Evolutionary conservation across 2,888 invertebrate species (phyloP).

Genomic region (Dolichomitus sp.): DNA sequence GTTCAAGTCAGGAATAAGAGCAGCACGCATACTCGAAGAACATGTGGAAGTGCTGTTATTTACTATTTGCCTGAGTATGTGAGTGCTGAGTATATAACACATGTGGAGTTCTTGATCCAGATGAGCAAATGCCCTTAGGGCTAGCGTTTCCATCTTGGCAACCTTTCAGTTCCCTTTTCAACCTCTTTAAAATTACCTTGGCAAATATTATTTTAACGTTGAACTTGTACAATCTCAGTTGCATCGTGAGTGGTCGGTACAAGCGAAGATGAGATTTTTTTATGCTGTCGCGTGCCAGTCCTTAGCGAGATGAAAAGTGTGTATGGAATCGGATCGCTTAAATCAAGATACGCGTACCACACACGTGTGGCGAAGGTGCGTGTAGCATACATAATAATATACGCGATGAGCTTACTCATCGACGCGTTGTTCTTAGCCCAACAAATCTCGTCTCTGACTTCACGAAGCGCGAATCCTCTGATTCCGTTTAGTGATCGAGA

Average conservation of each 20-base stretch:
- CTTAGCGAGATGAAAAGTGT: slow-evolving; percentile 29
- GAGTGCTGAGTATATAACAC: not conserved
- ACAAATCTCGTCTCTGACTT: slow-evolving; percentile 19
- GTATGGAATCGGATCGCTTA: slow-evolving; percentile 15
- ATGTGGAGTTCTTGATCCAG: slow-evolving; percentile 1
- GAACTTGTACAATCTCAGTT: slow-evolving; percentile 27
- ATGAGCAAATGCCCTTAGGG: not conserved
- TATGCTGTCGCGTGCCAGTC: slow-evolving; percentile 46
- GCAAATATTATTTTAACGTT: slow-evolving; percentile 39
- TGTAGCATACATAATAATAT: slow-evolving; percentile 9
- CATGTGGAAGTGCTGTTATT: not conserved
- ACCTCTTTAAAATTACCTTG: slow-evolving; percentile 23
- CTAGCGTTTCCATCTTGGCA: slow-evolving; percentile 1
- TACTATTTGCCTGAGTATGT: slow-evolving; percentile 7
- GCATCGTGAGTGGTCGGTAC: slow-evolving; percentile 5
- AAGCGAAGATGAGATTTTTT: slow-evolving; percentile 14
- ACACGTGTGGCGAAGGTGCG: slow-evolving; percentile 18
- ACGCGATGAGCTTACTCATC: slow-evolving; percentile 39
- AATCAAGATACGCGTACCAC: slow-evolving; percentile 6
- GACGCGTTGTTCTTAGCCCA: not conserved
- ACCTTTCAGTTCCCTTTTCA: not conserved
- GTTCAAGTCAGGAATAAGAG: not conserved
- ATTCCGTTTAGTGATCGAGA: slow-evolving; percentile 13
- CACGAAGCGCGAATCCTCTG: slow-evolving; percentile 22
- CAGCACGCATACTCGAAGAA: not conserved